Percentiles rank a stretch among this genome's conserved stretches.
These are phyloP conservation scores for Cyprinus carpio DNA, from an alignment of 2,113 vertebrate genomes.

Conservation along the genomic window DNA sequence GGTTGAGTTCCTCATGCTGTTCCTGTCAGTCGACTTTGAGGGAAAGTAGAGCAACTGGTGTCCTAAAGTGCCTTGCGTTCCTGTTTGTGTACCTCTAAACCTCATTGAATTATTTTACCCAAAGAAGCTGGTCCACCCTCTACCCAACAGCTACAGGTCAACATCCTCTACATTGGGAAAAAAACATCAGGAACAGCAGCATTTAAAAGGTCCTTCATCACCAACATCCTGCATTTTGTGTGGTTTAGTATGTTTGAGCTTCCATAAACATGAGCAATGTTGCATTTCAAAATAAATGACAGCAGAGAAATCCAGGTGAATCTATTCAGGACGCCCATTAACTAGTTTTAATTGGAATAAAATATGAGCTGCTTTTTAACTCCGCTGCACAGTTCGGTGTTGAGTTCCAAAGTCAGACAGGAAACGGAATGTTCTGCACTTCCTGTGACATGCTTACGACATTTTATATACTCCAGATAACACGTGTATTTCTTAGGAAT, in stretches of 20 bases:
- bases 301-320: conserved; percentile 33
- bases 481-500: not conserved
- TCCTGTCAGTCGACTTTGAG: not conserved
- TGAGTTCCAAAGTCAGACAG: conserved; percentile 14
- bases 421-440: conserved; percentile 1
- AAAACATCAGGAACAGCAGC: not conserved
- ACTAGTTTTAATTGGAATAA: not conserved
- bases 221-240: no score
- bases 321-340: conserved; percentile 8
- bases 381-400: not conserved
- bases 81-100: conserved; percentile 32
- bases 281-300: not conserved
- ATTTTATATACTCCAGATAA: conserved; percentile 11
- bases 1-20: not conserved
- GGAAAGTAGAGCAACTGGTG: conserved; percentile 8
- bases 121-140: conserved; percentile 19
- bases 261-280: not conserved
- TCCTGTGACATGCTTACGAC: not conserved
- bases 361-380: not conserved
- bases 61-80: conserved; percentile 61
- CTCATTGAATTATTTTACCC: conserved; percentile 12
- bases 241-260: not conserved
- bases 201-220: no score
- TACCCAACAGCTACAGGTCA: conserved; percentile 21
- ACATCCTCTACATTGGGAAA: not conserved